Base-by-base conservation (phyloP, 1,140 invertebrate genomes). In the Drosophila serrata region DNA sequence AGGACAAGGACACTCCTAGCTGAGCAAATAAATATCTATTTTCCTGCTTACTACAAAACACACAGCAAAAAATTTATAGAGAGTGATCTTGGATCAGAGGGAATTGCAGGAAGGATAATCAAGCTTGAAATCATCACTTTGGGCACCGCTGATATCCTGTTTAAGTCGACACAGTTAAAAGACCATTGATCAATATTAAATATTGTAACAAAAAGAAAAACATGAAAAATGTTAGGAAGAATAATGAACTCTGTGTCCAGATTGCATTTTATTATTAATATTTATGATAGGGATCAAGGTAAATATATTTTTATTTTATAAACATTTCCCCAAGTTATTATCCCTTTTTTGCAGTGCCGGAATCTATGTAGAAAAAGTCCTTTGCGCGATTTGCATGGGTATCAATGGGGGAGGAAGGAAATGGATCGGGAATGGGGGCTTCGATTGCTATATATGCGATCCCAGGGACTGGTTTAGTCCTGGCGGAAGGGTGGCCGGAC, bases 21-120 rank as follows among this genome's bases (percentile, higher is more conserved):
- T 57, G 24, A 40, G 68, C 27, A 72, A 72, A 69, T 72, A 72
- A 70, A 70, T 58, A 59, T 35, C 4, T n/a, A 11, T 11, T 19
- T 37, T 24, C 35, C 27, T 48, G n/a, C 3, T 22, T 6, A n/a
- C 19, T n/a, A 15, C 49, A 35, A 7, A 22, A 9, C 22, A 6
- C 51, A 53, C 51, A 22, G 13, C 0, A n/a, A 37, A 15, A 22
- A 37, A 33, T 27, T 15, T 22, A 13, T 0, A n/a, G 45, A n/a
- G 45, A n/a, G 7, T n/a, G 13, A 27, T 46, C 1, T 27, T 46
- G 1, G 6, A n/a, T 24, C 7, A 15, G 22, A 48, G 0, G 9
- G 3, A 24, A 37, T 12, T 24, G 24, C 2, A 24, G 24, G 2
- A 39, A 39, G 6, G 15, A 39, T 3, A n/a, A n/a, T n/a, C n/a